Conservation (phyloP, 2,113 vertebrate species). For the Desmodus rotundus region DNA sequence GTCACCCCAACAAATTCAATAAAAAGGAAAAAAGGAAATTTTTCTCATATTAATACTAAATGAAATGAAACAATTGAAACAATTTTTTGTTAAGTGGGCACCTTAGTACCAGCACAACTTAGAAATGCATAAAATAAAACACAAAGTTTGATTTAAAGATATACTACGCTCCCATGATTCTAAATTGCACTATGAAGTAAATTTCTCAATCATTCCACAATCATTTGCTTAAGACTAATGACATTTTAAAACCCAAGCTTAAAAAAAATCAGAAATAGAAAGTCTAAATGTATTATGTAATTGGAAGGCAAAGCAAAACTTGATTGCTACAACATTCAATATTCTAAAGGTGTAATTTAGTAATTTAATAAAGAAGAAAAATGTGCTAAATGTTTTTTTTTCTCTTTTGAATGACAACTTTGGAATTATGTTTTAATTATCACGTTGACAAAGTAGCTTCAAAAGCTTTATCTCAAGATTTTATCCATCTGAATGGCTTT, state of each 20-base stretch:
- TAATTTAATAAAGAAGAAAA: not conserved
- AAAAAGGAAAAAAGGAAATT: not conserved
- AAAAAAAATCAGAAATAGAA: not conserved
- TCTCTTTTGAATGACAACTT: not conserved
- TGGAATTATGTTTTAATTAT: not conserved
- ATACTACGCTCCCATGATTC: not conserved
- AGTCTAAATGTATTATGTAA: not conserved
- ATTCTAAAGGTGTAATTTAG: not conserved
- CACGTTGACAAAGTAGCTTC: conserved; percentile 23
- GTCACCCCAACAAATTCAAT: too few relatives aligned
- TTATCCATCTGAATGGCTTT: conserved; percentile 29
- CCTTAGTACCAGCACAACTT: not conserved
- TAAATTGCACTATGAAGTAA: not conserved
- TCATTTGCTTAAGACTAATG: not conserved
- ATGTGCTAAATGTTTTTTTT: not conserved
- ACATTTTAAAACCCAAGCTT: conserved; percentile 29
- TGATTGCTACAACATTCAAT: not conserved
- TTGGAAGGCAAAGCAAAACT: not conserved
- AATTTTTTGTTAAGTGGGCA: not conserved
- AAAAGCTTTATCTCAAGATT: conserved; percentile 23
- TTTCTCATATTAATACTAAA: not conserved
- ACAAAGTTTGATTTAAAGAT: not conserved
- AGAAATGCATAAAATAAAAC: not conserved
- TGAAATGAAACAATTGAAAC: conserved; percentile 13
- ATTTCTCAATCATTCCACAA: conserved; percentile 31